These are phyloP conservation scores for Notodonta dromedarius DNA, from an alignment of 2,888 invertebrate genomes.

Conservation along the genomic window DNA sequence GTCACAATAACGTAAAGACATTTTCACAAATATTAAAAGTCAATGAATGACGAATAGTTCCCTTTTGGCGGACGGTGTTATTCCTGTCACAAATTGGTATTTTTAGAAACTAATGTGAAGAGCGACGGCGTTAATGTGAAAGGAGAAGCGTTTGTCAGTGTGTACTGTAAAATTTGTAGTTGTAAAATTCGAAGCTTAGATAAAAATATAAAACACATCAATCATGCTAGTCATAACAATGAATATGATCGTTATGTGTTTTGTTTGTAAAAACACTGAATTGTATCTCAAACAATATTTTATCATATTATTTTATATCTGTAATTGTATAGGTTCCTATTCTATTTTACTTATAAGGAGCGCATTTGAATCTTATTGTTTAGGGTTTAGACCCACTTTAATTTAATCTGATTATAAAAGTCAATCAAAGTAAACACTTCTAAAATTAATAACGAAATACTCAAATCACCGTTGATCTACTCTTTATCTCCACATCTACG, in stretches of 20 bases:
- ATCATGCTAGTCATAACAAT: background rate
- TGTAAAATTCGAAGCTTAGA: background rate
- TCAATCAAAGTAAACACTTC: no score
- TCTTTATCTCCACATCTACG: no score
- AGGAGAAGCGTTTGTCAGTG: background rate
- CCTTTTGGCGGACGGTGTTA: background rate
- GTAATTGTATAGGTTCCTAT: background rate
- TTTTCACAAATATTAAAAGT: background rate
- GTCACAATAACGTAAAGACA: background rate
- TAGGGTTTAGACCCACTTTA: no score
- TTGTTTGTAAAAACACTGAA: background rate
- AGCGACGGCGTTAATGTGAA: background rate
- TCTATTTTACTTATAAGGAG: no score
- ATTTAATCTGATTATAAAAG: no score
- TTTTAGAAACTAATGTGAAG: slow-evolving; percentile 2
- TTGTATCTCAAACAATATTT: background rate
- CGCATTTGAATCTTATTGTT: no score
- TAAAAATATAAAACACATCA: background rate
- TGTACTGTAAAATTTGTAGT: background rate
- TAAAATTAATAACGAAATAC: no score
- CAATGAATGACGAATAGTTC: background rate
- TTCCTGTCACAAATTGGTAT: background rate
- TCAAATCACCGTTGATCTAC: no score
- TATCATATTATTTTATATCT: no score
- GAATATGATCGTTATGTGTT: background rate